Conservation (phyloP, 1,140 invertebrate species). For the Eulimnadia texana region DNA sequence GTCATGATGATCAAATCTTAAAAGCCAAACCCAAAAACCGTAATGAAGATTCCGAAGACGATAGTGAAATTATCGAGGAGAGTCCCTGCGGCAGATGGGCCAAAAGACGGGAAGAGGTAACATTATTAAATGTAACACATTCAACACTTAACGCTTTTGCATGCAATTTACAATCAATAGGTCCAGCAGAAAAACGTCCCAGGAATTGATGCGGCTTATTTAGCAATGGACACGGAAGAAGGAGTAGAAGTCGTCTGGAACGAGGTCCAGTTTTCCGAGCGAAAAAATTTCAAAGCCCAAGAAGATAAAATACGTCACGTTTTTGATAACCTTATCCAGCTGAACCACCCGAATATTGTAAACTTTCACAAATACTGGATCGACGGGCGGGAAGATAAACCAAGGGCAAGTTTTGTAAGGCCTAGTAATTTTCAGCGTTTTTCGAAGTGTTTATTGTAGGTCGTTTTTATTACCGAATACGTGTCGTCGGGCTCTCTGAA, state of each 20-base stretch:
- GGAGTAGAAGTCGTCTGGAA: constrained; percentile 99
- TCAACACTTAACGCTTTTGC: too few relatives aligned
- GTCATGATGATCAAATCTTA: too few relatives aligned
- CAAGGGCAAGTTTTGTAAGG: too few relatives aligned
- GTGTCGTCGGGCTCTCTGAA: constrained; percentile 99
- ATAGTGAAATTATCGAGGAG: constrained; percentile 92
- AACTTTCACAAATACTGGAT: constrained; percentile 99
- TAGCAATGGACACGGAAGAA: constrained; percentile 99
- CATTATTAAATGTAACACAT: neutral
- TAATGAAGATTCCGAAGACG: constrained; percentile 91
- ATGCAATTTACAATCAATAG: too few relatives aligned
- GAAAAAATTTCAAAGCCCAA: constrained; percentile 90
- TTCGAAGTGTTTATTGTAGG: constrained; percentile 40
- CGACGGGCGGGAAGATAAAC: constrained; percentile 87
- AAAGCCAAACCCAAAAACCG: too few relatives aligned
- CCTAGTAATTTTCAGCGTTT: constrained; percentile 5
- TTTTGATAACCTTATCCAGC: constrained; percentile 91
- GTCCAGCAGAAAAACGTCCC: constrained; percentile 96
- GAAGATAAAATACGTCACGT: constrained; percentile 95
- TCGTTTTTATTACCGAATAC: constrained; percentile 99
- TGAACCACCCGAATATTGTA: constrained; percentile 97
- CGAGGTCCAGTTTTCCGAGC: constrained; percentile 94
- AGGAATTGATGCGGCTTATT: constrained; percentile 93
- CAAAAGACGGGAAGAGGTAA: constrained; percentile 91
- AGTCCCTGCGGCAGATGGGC: constrained; percentile 97